Evolutionary conservation across 2,888 invertebrate species (phyloP), one percentile per base, ranked within the genome.

Genomic region (Endomychus coccineus): DNA sequence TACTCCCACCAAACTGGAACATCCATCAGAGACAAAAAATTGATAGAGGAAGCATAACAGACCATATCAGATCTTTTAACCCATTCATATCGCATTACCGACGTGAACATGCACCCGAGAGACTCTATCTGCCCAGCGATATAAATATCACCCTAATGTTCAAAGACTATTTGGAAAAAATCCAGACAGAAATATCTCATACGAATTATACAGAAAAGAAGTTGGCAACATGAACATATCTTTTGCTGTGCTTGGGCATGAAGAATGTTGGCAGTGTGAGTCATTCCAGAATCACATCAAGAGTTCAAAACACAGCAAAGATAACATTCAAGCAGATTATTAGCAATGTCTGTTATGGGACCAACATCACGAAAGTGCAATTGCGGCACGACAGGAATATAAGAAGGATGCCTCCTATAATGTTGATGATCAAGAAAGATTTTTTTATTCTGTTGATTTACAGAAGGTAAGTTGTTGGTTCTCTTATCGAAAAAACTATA

Each of bases 391-490:
- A 15, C 2, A 19, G 2, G 3, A 2, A 7, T 35, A 35, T 15
- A 2, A 25, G 16, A 13, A 27, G 27, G 11, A 27, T 13, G 16
- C 16, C 2, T 6, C 24, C 2, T 2, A 4, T 7, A 3, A 11
- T 6, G 12, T 4, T 15, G 16, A 4, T 10, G 16, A 4, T 27
- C 9, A 13, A 14, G 12, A 6, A 21, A 34, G 12, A 21, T 11
- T 11, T n/a, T 17, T 3, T 27, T 2, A 17, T 3, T 34, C n/a
- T 3, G 34, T 21, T 11, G 35, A 34, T 16, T 11, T 34, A 17
- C 34, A 28, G 16, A 29, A 35, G 14, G 24, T 36, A 3, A 47
- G n/a, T n/a, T n/a, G n/a, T n/a, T n/a, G n/a, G n/a, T n/a, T n/a
- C n/a, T n/a, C n/a, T n/a, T n/a, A n/a, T n/a, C n/a, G n/a, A n/a